Evolutionary conservation across 2,113 vertebrate genomes (phyloP), one percentile per base, ranked within the genome.

Genomic region (Corythaixoides concolor): DNA sequence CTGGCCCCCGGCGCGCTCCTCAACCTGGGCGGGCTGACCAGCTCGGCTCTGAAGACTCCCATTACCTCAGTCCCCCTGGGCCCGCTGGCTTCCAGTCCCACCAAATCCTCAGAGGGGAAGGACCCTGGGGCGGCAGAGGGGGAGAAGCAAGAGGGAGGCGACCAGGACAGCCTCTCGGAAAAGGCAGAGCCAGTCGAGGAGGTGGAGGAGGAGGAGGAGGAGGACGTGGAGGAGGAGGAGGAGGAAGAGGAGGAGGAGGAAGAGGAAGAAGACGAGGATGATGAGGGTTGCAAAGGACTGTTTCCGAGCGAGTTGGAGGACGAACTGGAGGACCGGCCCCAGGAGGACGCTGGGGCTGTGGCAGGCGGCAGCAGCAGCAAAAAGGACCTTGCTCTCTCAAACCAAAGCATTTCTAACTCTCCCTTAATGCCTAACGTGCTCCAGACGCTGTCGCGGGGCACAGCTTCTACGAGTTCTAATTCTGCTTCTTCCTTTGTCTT

Each of bases 371-470:
- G 53, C 53, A 98, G 98, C 96, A 97, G 97, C 98, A 98, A 98
- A 97, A 99, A 98, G 98, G 99, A 99, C 98, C 98, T 98, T 98
- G 98, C 99, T 99, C 99, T 99, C 98, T 99, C 99, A 99, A 99
- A 99, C 99, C 99, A 99, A 99, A 99, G 99, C 99, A 99, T 99
- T 99, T 99, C 99, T 99, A 99, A 99, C 99, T 99, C 99, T 99
- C 99, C 99, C 99, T 99, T 99, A 99, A 99, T 99, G 99, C 99
- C 99, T 99, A 99, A 98, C 97, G 98, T 99, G 99, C 98, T 99
- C 98, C 99, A 99, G 98, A 98, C 98, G 97, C 98, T 99, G 99
- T 98, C 98, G 6, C 98, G 98, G 98, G 97, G 98, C 98, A 98
- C 98, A 91, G 98, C 98, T 98, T 98, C 98, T 98, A 98, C 99